Base-by-base conservation (phyloP, 2,113 vertebrate genomes). In the Centropus unirufus region DNA sequence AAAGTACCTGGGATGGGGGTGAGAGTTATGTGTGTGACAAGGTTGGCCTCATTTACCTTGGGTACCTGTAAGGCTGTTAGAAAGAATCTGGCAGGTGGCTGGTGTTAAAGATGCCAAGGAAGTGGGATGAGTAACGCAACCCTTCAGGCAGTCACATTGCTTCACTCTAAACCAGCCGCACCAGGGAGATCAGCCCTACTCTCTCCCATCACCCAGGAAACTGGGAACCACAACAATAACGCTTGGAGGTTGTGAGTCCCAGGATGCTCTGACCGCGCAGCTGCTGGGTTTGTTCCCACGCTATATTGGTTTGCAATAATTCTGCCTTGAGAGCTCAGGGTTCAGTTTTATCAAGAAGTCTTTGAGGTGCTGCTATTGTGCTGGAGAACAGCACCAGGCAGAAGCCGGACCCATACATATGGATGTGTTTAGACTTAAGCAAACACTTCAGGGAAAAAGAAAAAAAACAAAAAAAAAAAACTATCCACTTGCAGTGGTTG, bases 1-100 rank as follows among this genome's bases (percentile, higher is more conserved):
- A 42, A 6, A 0, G 0, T 22, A 52, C 15, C 29, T 18, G 70
- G 52, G 32, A 1, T 5, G 62, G 44, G 12, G 9, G 46, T 61
- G 34, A 40, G 42, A 22, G 47, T 2, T 23, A 36, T 9, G 5
- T 6, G 6, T 3, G 0, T 11, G 49, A 42, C 15, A 24, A 3
- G 22, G 12, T 3, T 6, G 54, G 5, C 69, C n/a, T 59, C 36
- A 0, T 9, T 39, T 5, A 5, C 17, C 2, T 26, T 7, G 2
- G 74, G 11, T 51, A 20, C 47, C 55, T 22, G 24, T 12, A 6
- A 20, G 49, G 77, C 47, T 58, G 1, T 11, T 36, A 36, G 49
- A 36, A 51, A 47, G 66, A 30, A 2, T 3, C 42, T 29, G 55
- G n/a, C 26, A 17, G 44, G 70, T 3, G 34, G 75, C 42, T 16